These are phyloP conservation scores for Lipophrys pholis DNA, from an alignment of 2,113 vertebrate species.

Conservation along the genomic window DNA sequence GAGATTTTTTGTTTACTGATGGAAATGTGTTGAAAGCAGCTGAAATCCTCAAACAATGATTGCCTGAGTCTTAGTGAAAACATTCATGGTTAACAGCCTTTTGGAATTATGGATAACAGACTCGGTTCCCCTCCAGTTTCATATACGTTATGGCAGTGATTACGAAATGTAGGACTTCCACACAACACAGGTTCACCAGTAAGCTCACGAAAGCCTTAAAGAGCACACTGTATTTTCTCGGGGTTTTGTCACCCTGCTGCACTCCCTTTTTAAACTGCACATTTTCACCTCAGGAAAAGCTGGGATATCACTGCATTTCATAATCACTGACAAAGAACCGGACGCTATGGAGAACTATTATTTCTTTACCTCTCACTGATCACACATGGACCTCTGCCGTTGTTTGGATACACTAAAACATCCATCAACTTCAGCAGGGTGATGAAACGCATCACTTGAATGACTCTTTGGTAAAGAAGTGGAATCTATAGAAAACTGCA, in stretches of 20 bases:
- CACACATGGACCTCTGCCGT: neutral
- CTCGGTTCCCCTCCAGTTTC: neutral
- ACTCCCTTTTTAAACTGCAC: neutral
- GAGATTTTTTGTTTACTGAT: slow-evolving; percentile 47
- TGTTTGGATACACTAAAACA: slow-evolving; percentile 1
- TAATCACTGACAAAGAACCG: slow-evolving; percentile 15
- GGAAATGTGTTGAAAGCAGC: slow-evolving; percentile 40
- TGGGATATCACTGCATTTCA: neutral
- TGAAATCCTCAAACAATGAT: slow-evolving; percentile 44
- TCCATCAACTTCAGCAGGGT: slow-evolving; percentile 15
- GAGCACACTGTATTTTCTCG: slow-evolving; percentile 3
- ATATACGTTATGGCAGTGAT: slow-evolving; percentile 15
- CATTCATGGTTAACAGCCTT: slow-evolving; percentile 45
- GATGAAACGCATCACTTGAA: slow-evolving; percentile 18
- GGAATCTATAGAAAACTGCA: slow-evolving; percentile 21
- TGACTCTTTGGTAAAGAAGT: slow-evolving; percentile 12
- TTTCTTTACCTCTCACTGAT: slow-evolving; percentile 4
- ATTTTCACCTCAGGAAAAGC: neutral
- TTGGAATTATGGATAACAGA: slow-evolving; percentile 31
- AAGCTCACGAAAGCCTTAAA: slow-evolving; percentile 23
- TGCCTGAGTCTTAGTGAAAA: slow-evolving; percentile 29
- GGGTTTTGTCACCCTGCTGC: slow-evolving; percentile 7
- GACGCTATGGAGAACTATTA: neutral
- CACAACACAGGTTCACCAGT: slow-evolving; percentile 9
- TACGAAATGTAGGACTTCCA: slow-evolving; percentile 5